Conservation (phyloP, 2,888 invertebrate species). For the Buathra laborator region DNA sequence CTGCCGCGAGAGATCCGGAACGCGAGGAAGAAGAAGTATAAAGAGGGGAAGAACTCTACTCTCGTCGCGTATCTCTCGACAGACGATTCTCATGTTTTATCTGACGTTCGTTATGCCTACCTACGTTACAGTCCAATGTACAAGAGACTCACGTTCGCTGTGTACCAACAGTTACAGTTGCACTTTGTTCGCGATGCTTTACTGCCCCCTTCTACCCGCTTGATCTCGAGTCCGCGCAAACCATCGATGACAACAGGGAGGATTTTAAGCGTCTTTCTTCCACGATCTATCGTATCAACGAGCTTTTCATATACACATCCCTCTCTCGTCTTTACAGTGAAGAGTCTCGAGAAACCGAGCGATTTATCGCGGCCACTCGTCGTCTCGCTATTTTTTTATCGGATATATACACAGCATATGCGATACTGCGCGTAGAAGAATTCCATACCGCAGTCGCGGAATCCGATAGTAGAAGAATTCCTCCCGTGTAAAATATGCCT, state of each 20-base stretch:
- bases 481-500: conserved; percentile 20
- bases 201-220: conserved; percentile 69
- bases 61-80: conserved; percentile 52
- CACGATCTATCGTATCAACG: conserved; percentile 53
- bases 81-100: conserved; percentile 80
- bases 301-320: conserved; percentile 65
- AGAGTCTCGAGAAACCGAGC: conserved; percentile 29
- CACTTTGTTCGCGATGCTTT: conserved; percentile 76
- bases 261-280: conserved; percentile 19
- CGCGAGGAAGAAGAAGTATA: conserved; percentile 36
- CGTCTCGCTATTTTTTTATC: conserved; percentile 48
- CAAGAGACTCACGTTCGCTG: neutral
- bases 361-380: conserved; percentile 54
- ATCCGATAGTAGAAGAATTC: conserved; percentile 34
- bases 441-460: conserved; percentile 3
- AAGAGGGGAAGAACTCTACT: neutral
- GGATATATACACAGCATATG: conserved; percentile 26
- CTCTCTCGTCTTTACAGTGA: conserved; percentile 47
- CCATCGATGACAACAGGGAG: conserved; percentile 21
- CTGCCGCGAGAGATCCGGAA: conserved; percentile 58
- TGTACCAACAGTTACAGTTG: conserved; percentile 23
- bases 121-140: conserved; percentile 11
- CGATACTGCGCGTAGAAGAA: conserved; percentile 23
- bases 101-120: conserved; percentile 80
- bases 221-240: neutral